Base-by-base conservation (phyloP, 2,888 invertebrate species). In the Zygaena filipendulae region DNA sequence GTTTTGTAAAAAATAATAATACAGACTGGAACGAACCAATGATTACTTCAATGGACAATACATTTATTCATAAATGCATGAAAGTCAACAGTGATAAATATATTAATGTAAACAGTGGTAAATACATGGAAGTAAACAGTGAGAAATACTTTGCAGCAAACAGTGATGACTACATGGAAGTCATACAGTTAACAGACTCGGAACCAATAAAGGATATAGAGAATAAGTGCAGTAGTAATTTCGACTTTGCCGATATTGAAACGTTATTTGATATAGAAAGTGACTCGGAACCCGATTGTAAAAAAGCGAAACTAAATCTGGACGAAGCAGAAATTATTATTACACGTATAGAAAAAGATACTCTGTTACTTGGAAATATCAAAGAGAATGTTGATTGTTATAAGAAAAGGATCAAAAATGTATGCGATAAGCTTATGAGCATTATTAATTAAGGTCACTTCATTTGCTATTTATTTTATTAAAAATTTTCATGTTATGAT, bases 211-310 rank as follows among this genome's bases (percentile, higher is more conserved):
- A n/a, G 23, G 25, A 11, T 13, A 24, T 22, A 13, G 27, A 30
- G n/a, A 45, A 36, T 29, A 35, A 43, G 6, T 35, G 32, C 32
- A 50, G 39, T 32, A 51, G 38, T 26, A 63, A 68, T 42, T 71
- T 72, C 30, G 71, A 74, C 36, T 48, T 72, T 8, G 57, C 52
- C 3, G 63, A 71, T 35, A 49, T 69, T 7, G 64, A 72, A 21
- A 46, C 52, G 9, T 35, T 69, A 21, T 62, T 64, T 38, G 58
- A 53, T 21, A 39, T 39, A 11, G 59, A 56, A 21, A 52, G 41
- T 29, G 59, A 55, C n/a, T 30, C 40, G 1, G 42, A 40, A 3
- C 71, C 75, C 2, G 48, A 43, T 1, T 49, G 50, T 34, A 77
- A 79, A 42, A 67, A 59, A 45, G 38, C 45, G 1, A 75, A 70